Percentiles rank a stretch among this genome's conserved stretches.
Evolutionary conservation across 2,888 invertebrate species (phyloP).

Genomic region (Rhagonycha fulva): DNA sequence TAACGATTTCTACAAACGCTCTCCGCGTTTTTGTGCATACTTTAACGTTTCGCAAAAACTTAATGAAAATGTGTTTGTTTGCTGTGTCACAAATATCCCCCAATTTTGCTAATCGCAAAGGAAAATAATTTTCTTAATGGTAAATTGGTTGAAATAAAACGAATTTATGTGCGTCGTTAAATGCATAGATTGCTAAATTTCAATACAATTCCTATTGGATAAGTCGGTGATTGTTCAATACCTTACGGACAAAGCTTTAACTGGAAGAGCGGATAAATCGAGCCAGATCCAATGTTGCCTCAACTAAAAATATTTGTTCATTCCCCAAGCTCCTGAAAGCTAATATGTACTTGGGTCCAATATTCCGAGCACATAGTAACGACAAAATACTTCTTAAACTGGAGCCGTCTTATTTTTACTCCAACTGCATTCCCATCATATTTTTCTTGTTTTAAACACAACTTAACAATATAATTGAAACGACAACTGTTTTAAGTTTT

Average conservation of each 20-base stretch:
- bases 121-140: not conserved
- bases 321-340: conserved; percentile 22
- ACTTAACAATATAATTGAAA: not conserved
- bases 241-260: conserved; percentile 20
- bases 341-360: conserved; percentile 24
- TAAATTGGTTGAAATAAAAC: not conserved
- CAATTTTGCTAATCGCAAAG: not conserved
- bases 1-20: conserved; percentile 2
- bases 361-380: conserved; percentile 13
- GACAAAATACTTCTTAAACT: conserved; percentile 10
- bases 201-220: conserved; percentile 22
- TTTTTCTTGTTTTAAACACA: not conserved
- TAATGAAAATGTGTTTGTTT: conserved; percentile 5
- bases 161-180: not conserved
- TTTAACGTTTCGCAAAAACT: conserved; percentile 1
- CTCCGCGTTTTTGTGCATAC: not conserved
- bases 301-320: conserved; percentile 29
- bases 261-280: conserved; percentile 24
- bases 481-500: not conserved
- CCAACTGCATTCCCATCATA: not conserved
- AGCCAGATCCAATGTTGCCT: conserved; percentile 21
- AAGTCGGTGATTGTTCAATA: conserved; percentile 22
- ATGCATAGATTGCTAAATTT: conserved; percentile 9
- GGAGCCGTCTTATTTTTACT: conserved; percentile 10
- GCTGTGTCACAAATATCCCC: conserved; percentile 4